Evolutionary conservation across 2,797 vertebrate genomes (phyloP).

Genomic region (Cirrhinus mrigala): DNA sequence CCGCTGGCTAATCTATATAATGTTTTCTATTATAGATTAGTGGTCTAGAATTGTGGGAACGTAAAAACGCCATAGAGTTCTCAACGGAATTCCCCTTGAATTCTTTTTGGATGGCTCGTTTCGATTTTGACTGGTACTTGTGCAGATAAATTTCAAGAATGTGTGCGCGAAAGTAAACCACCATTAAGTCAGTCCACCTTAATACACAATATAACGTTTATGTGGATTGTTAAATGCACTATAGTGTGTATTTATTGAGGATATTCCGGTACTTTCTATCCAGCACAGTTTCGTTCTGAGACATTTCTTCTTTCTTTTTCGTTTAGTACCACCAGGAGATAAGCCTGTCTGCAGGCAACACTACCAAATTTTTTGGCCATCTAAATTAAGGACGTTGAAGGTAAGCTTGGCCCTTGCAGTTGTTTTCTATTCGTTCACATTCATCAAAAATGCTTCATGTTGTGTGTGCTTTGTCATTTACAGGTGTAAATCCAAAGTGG

Average conservation of each 20-base stretch:
- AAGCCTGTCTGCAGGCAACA: not conserved
- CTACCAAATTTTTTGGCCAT: not conserved
- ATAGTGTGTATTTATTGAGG: not conserved
- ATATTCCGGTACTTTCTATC: not conserved
- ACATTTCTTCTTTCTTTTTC: not conserved
- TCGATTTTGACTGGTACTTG: not conserved
- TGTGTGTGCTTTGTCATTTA: not conserved
- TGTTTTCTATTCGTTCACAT: not conserved
- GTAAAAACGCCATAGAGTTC: too few relatives aligned
- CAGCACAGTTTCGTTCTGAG: not conserved
- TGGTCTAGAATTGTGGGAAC: too few relatives aligned
- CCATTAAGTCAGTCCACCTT: too few relatives aligned
- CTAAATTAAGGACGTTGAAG: not conserved
- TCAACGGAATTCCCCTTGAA: not conserved
- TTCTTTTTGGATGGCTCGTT: not conserved
- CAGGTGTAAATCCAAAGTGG: constrained; percentile 13
- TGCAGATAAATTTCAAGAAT: not conserved
- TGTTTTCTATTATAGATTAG: too few relatives aligned
- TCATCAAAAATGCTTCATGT: not conserved
- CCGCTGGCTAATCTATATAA: too few relatives aligned
- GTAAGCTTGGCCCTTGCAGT: not conserved
- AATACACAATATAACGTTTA: not conserved
- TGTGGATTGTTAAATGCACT: not conserved
- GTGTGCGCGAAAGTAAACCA: not conserved
- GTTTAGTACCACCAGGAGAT: not conserved